These are phyloP conservation scores for Andrena flavipes DNA, from an alignment of 2,888 invertebrate genomes.

Conservation along the genomic window DNA sequence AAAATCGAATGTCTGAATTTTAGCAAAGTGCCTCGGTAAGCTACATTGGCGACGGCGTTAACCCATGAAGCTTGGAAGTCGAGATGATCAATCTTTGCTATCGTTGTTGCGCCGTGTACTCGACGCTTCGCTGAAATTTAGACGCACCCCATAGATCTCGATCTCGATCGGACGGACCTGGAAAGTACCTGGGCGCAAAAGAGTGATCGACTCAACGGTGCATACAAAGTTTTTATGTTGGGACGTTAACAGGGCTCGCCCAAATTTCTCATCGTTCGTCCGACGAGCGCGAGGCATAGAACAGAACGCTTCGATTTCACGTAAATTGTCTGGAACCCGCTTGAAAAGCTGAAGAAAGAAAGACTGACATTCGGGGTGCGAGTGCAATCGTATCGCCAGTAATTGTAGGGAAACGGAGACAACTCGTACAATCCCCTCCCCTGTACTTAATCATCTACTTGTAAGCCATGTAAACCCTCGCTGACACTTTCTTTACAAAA, in stretches of 20 bases:
- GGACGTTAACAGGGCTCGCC: slow-evolving; percentile 10
- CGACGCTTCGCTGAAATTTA: slow-evolving; percentile 37
- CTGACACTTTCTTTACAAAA: slow-evolving; percentile 19
- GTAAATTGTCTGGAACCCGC: slow-evolving; percentile 21
- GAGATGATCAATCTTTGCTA: neutral
- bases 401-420: slow-evolving; percentile 36
- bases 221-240: neutral
- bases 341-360: slow-evolving; percentile 51
- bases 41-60: neutral
- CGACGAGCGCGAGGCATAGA: slow-evolving; percentile 40
- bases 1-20: slow-evolving; percentile 36
- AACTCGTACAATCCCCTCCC: slow-evolving; percentile 16
- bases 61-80: neutral
- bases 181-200: slow-evolving; percentile 45
- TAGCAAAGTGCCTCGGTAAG: slow-evolving; percentile 35
- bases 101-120: neutral
- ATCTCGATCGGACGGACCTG: slow-evolving; percentile 57
- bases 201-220: neutral
- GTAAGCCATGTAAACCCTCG: slow-evolving; percentile 36
- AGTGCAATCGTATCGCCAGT: slow-evolving; percentile 50
- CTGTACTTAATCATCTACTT: slow-evolving; percentile 51
- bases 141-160: slow-evolving; percentile 52
- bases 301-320: neutral
- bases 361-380: slow-evolving; percentile 74
- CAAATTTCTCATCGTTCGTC: slow-evolving; percentile 42